Evolutionary conservation across 2,797 vertebrate species (phyloP).

Genomic region (Tamandua tetradactyla): DNA sequence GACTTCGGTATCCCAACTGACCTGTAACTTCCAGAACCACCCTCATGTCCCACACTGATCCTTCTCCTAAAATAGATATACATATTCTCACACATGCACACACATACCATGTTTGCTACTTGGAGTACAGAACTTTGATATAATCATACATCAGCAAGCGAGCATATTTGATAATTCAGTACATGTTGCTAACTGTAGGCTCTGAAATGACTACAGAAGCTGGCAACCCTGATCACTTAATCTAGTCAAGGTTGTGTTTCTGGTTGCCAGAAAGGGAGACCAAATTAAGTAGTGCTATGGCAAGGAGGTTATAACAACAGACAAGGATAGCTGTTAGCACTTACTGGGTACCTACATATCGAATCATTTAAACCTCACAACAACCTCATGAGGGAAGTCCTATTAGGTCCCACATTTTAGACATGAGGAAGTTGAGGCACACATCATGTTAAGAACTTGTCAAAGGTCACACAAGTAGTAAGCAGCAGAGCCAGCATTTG

Average conservation of each 20-base stretch:
- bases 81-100: background rate
- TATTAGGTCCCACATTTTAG: too few species aligned
- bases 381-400: too few species aligned
- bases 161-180: background rate
- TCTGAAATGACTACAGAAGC: background rate
- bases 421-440: too few species aligned
- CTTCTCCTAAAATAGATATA: background rate
- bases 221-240: background rate
- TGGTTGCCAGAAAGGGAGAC: background rate
- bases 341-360: background rate
- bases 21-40: background rate
- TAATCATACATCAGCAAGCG: background rate
- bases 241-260: background rate
- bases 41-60: fast-evolving
- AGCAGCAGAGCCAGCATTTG: background rate
- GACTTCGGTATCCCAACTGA: background rate
- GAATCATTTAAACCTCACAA: too few species aligned
- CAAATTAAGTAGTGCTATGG: background rate
- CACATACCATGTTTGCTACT: background rate
- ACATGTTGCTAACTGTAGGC: background rate
- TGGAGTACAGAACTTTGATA: background rate
- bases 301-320: background rate
- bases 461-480: background rate
- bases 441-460: background rate
- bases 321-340: background rate